Base-by-base conservation (phyloP, 2,797 vertebrate species). In the Hephaestus fuliginosus region DNA sequence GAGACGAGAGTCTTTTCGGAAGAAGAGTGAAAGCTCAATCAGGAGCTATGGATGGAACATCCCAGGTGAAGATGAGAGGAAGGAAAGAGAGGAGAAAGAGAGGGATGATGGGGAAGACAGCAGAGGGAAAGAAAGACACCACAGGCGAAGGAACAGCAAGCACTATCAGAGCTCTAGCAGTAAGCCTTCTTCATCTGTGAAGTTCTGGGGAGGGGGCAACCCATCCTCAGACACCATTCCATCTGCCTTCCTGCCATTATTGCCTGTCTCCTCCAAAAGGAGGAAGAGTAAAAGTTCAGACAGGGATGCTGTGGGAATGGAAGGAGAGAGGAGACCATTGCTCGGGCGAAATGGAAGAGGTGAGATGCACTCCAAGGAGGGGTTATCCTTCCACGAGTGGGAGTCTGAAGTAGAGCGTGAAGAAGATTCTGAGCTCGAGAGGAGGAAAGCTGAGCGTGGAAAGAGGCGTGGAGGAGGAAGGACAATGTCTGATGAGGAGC, bases 31-130 rank as follows among this genome's bases (percentile, higher is more conserved):
- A 78, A 95, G 94, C 86, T 96, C 95, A 1, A 90, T 93, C 58
- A 84, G 93, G 30, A 95, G 94, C 81, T 96, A 94, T 15, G 95
- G 93, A 4, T 96, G 95, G 95, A 94, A 96, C 74, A 88, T 94
- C 61, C 89, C 91, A 1, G 91, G 86, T 0, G 94, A 95, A 1
- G 93, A 91, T 1, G 93, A 92, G 14, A 90, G 91, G 57, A 95
- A 93, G 57, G 94, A 95, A 1, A 86, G 93, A 76, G 93, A 93
- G 4, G 93, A 93, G 14, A 95, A 95, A 79, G 91, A 87, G 6
- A 91, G 92, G 71, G 91, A 92, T 8, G 92, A 94, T 25, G 93
- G 87, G n/a, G 93, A 94, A 5, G 92, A 90, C 43, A 81, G 67
- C 71, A 77, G 93, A 76, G 93, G 66, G 65, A 95, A 95, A 75